Percentiles rank a stretch among this genome's conserved stretches.
These are phyloP conservation scores for Menura novaehollandiae DNA, from an alignment of 2,113 vertebrate species.

Conservation along the genomic window DNA sequence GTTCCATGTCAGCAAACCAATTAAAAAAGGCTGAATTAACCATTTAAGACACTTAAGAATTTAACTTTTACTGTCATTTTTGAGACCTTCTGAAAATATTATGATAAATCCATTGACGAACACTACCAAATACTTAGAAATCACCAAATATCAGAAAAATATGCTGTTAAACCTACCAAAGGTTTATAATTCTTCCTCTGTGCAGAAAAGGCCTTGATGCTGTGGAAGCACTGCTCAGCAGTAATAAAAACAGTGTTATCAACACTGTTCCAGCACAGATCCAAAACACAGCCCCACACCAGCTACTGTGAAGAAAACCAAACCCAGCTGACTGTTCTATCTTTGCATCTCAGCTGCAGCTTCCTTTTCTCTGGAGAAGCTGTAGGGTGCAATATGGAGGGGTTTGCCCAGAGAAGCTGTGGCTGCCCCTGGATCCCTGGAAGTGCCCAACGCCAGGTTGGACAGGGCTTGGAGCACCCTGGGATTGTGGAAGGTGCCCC, in stretches of 20 bases:
- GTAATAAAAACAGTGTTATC: not conserved
- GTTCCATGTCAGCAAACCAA: not conserved
- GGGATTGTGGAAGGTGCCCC: not conserved
- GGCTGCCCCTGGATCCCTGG: not conserved
- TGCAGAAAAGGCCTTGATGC: not conserved
- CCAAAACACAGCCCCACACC: not conserved
- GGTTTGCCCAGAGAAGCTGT: not conserved
- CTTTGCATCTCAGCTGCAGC: not conserved
- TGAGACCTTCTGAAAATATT: not conserved
- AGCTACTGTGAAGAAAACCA: not conserved
- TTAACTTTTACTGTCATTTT: not conserved
- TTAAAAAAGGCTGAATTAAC: not conserved
- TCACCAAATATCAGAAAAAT: not conserved
- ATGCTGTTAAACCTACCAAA: not conserved
- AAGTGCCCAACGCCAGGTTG: not conserved
- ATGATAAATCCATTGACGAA: not conserved
- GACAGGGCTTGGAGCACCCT: not conserved
- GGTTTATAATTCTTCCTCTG: not conserved
- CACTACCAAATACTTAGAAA: not conserved
- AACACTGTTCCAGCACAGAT: not conserved
- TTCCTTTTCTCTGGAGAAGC: not conserved
- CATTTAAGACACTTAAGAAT: not conserved
- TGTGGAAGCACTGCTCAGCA: not conserved
- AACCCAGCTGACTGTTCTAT: not conserved
- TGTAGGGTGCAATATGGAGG: not conserved